phyloP scores from a whole-genome alignment of 2,888 invertebrate species.

The Troides aeacus region DNA sequence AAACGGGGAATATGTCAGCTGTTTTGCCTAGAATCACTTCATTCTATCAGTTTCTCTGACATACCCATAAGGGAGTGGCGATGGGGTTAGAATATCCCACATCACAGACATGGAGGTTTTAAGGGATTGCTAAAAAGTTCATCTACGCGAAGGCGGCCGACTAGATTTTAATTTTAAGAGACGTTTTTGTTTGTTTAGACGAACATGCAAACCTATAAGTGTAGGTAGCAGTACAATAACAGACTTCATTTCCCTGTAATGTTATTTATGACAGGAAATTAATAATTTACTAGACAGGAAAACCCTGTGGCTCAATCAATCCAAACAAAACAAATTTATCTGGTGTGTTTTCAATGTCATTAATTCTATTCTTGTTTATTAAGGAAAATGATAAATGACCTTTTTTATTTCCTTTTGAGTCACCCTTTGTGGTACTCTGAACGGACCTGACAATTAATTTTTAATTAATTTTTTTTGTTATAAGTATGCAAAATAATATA shows the following conservation, averaged over 20 bases:
- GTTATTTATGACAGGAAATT: not conserved
- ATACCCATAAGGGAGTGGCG: too few relatives aligned
- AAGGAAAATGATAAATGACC: slow-evolving; percentile 1
- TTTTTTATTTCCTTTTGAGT: too few relatives aligned
- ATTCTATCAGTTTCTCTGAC: too few relatives aligned
- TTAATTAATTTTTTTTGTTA: slow-evolving; percentile 2
- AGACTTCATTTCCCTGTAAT: not conserved
- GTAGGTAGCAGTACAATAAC: not conserved
- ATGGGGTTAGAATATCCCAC: too few relatives aligned
- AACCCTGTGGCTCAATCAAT: not conserved
- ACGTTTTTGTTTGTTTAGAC: too few relatives aligned
- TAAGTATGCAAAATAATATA: slow-evolving; percentile 33
- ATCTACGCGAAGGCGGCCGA: too few relatives aligned
- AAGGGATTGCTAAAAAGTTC: too few relatives aligned
- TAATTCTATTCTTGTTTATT: not conserved
- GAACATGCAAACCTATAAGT: not conserved
- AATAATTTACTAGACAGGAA: slow-evolving; percentile 1
- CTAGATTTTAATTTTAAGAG: too few relatives aligned
- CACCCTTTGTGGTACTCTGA: too few relatives aligned
- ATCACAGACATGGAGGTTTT: too few relatives aligned
- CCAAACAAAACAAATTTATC: not conserved
- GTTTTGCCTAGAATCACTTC: too few relatives aligned
- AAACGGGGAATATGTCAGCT: too few relatives aligned
- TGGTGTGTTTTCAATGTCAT: not conserved
- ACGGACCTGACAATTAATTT: not conserved